Evolutionary conservation across 2,888 invertebrate genomes (phyloP), one percentile per base, ranked within the genome.

Genomic region (Rhyacophila evoluta): DNA sequence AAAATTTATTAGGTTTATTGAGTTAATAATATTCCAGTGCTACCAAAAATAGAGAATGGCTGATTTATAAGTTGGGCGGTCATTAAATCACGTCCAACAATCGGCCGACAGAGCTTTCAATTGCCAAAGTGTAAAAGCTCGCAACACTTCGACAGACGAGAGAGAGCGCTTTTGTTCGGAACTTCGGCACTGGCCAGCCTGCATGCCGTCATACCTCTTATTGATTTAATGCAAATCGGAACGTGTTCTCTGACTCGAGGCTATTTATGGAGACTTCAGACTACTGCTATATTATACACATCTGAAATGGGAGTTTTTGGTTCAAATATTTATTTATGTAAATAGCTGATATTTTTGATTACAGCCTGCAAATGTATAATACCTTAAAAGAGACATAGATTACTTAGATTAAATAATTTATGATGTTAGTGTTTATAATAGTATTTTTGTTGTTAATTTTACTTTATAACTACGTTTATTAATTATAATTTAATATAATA

Each of bases 151-250:
- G 8, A 19, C 55, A 55, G 55, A 55, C 55, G 55, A 19, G 55
- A 27, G 27, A 27, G 27, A 33, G 36, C n/a, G n/a, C 71, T 71
- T 71, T 71, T 71, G 71, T 71, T 71, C 10, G 68, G 29, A 55
- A 19, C 25, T 12, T 25, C 71, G 71, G 19, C 25, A 12, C 12
- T 36, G 19, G 71, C 36, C 36, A 36, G 36, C 12, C 29, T 33
- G 36, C 25, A 25, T 36, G n/a, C n/a, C 36, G 37, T 29, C 71
- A 29, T 36, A 25, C 36, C 36, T 29, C n/a, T 69, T 78, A 78
- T 78, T 78, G 78, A 78, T 78, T 74, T 70, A 71, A 78, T 78
- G 78, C 71, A 78, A 78, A 78, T 78, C 38, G 37, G 28, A 27
- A 37, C 74, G 69, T 37, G 75, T 38, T 33, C 37, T 73, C 72